A percentile compares a stretch with the other conserved stretches of the same genome.
Conservation (phyloP, 2,888 invertebrate genomes). For the Spisula subtruncata region DNA sequence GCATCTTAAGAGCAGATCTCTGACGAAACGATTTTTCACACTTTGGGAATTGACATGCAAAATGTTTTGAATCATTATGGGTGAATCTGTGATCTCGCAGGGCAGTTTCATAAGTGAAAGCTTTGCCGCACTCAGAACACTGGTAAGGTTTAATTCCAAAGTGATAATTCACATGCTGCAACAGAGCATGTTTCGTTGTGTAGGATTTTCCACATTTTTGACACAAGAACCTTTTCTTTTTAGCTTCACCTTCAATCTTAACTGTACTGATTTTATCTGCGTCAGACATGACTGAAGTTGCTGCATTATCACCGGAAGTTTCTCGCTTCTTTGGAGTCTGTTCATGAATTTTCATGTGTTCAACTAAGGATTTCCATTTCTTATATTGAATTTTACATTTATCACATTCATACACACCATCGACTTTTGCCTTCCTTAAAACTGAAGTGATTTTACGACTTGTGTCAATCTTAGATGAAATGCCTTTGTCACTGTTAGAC, state of each 20-base stretch:
- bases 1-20: conserved; percentile 87
- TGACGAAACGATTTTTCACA: conserved; percentile 87
- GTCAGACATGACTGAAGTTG: conserved; percentile 75
- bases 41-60: conserved; percentile 82
- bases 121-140: conserved; percentile 81
- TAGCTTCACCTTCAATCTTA: conserved; percentile 60
- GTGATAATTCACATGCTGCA: conserved; percentile 81
- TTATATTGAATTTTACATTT: conserved; percentile 82
- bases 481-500: not conserved
- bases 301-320: conserved; percentile 61
- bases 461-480: not conserved
- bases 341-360: conserved; percentile 78
- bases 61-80: conserved; percentile 85
- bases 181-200: conserved; percentile 81
- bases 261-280: conserved; percentile 79
- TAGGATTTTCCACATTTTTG: conserved; percentile 83
- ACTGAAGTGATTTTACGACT: not conserved
- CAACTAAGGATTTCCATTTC: conserved; percentile 75
- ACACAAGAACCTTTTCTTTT: conserved; percentile 79
- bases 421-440: not conserved
- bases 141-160: conserved; percentile 78
- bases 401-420: conserved; percentile 67
- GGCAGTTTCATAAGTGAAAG: conserved; percentile 81
- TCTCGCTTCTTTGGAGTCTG: conserved; percentile 69
- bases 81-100: conserved; percentile 84